Conservation (phyloP, 1,140 invertebrate species). For the Trachymyrmex cornetzi region DNA sequence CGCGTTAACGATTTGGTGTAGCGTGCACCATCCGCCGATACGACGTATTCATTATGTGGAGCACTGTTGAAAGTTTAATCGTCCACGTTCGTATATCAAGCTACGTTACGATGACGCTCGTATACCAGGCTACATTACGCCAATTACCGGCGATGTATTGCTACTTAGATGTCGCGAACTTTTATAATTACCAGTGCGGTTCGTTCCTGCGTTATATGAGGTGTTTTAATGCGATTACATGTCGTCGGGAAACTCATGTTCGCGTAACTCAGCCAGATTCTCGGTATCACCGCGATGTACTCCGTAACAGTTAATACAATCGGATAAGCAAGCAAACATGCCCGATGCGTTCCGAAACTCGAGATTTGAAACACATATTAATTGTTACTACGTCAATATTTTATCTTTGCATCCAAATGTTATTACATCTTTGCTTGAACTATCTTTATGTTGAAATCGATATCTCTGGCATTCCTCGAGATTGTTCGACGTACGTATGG, state of each 20-base stretch:
- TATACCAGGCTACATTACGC: constrained; percentile 19
- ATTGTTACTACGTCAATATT: background rate
- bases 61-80: constrained; percentile 60
- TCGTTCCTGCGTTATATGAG: background rate
- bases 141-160: constrained; percentile 46
- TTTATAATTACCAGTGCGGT: background rate
- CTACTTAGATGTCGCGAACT: constrained; percentile 33
- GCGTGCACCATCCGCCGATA: constrained; percentile 20
- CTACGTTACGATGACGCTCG: constrained; percentile 5
- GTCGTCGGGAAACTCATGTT: background rate
- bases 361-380: background rate
- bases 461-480: background rate
- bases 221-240: constrained; percentile 37
- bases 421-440: background rate
- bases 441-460: background rate
- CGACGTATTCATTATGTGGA: background rate
- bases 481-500: background rate
- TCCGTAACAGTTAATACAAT: background rate
- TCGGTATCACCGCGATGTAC: background rate
- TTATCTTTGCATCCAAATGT: background rate
- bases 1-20: background rate
- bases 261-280: constrained; percentile 13
- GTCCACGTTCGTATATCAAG: background rate
- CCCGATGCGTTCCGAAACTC: background rate
- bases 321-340: background rate